phyloP scores from a whole-genome alignment of 2,113 vertebrate species.

The Penelope pileata region DNA sequence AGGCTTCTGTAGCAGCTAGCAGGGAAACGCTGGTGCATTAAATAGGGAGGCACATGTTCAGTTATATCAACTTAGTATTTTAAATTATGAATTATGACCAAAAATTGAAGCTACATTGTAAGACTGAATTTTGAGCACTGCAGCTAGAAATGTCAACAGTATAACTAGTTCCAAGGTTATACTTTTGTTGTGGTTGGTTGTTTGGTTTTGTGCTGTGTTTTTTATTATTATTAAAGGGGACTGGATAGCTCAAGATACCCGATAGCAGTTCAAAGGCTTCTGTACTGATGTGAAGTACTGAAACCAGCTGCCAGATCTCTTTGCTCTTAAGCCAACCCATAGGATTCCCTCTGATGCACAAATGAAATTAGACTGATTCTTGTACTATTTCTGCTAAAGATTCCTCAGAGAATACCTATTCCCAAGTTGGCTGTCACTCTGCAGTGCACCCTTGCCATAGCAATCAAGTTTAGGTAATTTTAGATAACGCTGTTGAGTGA shows the following conservation, averaged over 20 bases:
- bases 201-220: not conserved
- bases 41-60: not conserved
- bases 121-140: not conserved
- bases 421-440: not conserved
- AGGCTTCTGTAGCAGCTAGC: not conserved
- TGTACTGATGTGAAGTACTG: not conserved
- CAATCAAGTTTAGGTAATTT: not conserved
- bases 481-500: not conserved
- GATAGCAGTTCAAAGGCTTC: not conserved
- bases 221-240: not conserved
- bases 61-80: not conserved
- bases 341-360: not conserved
- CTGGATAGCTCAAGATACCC: not conserved
- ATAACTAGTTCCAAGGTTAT: not conserved
- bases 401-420: not conserved
- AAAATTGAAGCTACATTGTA: not conserved
- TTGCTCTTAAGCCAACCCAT: not conserved
- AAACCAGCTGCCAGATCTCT: not conserved
- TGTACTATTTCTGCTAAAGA: not conserved
- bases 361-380: not conserved
- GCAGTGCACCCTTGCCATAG: not conserved
- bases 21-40: not conserved
- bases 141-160: not conserved
- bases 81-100: not conserved
- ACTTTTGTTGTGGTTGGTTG: not conserved